Conservation (phyloP, 1,140 invertebrate species). For the Phymastichus coffea region DNA sequence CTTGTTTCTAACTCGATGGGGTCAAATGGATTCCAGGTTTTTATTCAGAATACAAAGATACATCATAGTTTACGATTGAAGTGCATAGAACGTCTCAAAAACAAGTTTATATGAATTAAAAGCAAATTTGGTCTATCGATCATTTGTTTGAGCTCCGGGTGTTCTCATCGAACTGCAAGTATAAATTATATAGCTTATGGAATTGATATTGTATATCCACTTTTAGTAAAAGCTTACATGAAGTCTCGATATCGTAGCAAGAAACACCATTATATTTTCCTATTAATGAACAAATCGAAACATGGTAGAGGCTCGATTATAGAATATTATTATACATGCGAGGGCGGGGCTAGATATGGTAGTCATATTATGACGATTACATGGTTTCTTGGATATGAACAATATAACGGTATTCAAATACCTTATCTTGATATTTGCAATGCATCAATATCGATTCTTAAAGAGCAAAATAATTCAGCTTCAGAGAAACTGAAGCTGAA, state of each 20-base stretch:
- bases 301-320: background rate
- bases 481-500: no score
- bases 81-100: no score
- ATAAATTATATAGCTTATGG: background rate
- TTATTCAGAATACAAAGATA: no score
- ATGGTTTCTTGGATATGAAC: slow-evolving; percentile 5
- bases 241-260: background rate
- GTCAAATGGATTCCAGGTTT: no score
- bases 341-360: background rate
- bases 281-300: background rate
- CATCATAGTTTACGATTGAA: no score
- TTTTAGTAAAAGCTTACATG: background rate
- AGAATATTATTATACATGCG: slow-evolving; percentile 9
- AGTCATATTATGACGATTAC: slow-evolving; percentile 12
- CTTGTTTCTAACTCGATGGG: no score
- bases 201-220: background rate
- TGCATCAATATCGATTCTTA: background rate
- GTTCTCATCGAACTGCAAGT: background rate
- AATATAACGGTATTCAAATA: background rate
- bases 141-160: no score
- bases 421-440: background rate
- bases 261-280: slow-evolving; percentile 12
- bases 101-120: no score
- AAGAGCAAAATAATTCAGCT: background rate
- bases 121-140: no score